Base-by-base conservation (phyloP, 2,888 invertebrate species). In the Nomada fabriciana region DNA sequence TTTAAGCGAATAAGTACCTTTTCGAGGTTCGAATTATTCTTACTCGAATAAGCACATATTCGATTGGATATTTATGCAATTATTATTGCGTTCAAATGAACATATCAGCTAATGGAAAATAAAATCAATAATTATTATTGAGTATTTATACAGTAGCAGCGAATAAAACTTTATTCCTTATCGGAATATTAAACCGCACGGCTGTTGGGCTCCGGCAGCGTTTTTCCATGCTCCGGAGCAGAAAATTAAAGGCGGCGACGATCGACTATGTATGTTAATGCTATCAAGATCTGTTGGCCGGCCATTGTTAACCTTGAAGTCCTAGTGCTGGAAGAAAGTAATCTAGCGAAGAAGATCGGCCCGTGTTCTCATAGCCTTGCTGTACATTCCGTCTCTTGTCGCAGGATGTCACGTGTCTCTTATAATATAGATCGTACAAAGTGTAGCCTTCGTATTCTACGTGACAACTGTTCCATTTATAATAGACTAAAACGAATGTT, bases 351-450 rank as follows among this genome's bases (percentile, higher is more conserved):
- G 84, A 64, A 43, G 70, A 67, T 68, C 69, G 60, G 69, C 15
- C 25, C 10, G 47, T 50, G 82, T 89, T 89, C 86, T 89, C 88
- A 89, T 76, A 89, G 80, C 85, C 86, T 88, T 80, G 85, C 55
- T 70, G 69, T 57, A 47, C n/a, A 53, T 53, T 23, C 23, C 25
- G 18, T 18, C 11, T n/a, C 43, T 7, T 47, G 42, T 13, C n/a
- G 4, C 64, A 18, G 52, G 69, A 70, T 61, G 69, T 83, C 72
- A 67, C 77, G 68, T 53, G 73, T 43, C 80, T 63, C 76, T 67
- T 36, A 36, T 36, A 36, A 36, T 36, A 36, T 36, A 36, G 36
- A 36, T 36, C 36, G 36, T 36, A 36, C 36, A 36, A 36, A 36
- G 36, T 36, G 36, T 36, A 36, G 36, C 36, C 36, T 36, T 7